Conservation (phyloP, 2,113 vertebrate genomes). For the Panthera tigris region DNA sequence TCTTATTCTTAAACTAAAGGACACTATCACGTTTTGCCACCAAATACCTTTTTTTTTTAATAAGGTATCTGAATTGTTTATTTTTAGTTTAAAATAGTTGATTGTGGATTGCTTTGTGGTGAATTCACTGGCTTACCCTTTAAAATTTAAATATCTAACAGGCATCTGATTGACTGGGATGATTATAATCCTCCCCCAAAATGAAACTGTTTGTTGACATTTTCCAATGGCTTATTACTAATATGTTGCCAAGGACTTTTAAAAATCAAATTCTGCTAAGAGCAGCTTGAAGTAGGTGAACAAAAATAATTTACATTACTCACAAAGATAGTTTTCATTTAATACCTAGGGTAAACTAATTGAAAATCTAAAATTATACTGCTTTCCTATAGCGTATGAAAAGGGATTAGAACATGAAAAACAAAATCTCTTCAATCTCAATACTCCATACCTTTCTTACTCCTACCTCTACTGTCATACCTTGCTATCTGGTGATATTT, state of each 20-base stretch:
- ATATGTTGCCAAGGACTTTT: conserved; percentile 70
- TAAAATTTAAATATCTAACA: conserved; percentile 74
- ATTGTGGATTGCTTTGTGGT: conserved; percentile 31
- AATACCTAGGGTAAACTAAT: conserved; percentile 80
- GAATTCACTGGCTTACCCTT: conserved; percentile 52
- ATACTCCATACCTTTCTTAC: conserved; percentile 70
- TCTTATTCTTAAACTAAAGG: conserved; percentile 76
- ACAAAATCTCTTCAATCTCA: conserved; percentile 75
- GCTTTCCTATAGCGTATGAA: conserved; percentile 80
- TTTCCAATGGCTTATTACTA: conserved; percentile 76
- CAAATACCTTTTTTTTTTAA: conserved; percentile 58
- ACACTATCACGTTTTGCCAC: conserved; percentile 67
- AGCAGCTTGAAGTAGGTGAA: conserved; percentile 70
- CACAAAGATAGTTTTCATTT: conserved; percentile 80
- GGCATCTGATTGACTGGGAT: conserved; percentile 61
- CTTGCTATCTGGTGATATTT: conserved; percentile 83
- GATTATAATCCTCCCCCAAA: conserved; percentile 67
- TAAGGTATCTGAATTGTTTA: conserved; percentile 70
- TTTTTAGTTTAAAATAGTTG: conserved; percentile 69
- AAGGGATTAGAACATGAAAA: conserved; percentile 81
- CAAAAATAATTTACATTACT: conserved; percentile 76
- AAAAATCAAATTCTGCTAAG: conserved; percentile 77
- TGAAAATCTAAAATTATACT: conserved; percentile 82
- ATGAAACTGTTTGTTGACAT: conserved; percentile 71
- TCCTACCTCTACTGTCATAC: conserved; percentile 74